Conservation (phyloP, 2,797 vertebrate species). For the Vipera latastei region DNA sequence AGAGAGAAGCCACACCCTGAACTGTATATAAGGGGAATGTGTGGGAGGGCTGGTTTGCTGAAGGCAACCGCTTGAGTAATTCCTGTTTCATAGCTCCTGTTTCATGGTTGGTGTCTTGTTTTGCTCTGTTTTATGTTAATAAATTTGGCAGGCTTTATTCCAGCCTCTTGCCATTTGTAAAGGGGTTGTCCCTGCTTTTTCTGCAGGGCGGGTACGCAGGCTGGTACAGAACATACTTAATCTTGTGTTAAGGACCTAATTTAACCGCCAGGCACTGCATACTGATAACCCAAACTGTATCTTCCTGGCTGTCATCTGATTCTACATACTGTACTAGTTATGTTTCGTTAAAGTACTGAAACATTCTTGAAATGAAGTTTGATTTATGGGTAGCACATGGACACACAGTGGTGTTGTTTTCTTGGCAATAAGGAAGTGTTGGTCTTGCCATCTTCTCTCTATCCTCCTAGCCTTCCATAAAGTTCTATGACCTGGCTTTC, state of each 20-base stretch:
- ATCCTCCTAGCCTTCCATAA: not conserved
- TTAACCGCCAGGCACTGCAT: not conserved
- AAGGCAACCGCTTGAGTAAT: too few relatives aligned
- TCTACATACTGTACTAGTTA: not conserved
- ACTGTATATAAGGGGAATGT: too few relatives aligned
- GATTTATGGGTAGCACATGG: not conserved
- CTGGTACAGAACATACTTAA: too few relatives aligned
- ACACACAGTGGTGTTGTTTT: not conserved
- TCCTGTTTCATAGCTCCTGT: too few relatives aligned
- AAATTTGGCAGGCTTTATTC: too few relatives aligned
- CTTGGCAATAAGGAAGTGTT: not conserved
- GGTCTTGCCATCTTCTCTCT: not conserved
- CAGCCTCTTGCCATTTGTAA: too few relatives aligned
- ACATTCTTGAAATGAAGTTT: not conserved
- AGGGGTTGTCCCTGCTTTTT: too few relatives aligned
- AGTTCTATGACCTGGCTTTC: not conserved
- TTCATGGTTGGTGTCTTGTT: too few relatives aligned
- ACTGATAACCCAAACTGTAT: not conserved
- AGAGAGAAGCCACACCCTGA: too few relatives aligned
- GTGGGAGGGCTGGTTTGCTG: too few relatives aligned
- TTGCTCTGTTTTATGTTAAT: too few relatives aligned
- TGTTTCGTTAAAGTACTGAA: not conserved
- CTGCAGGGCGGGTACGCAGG: too few relatives aligned
- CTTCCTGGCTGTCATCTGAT: not conserved
- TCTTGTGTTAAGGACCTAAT: not conserved